phyloP scores from a whole-genome alignment of 2,888 invertebrate genomes.

The Callyntrura guangdongensis region DNA sequence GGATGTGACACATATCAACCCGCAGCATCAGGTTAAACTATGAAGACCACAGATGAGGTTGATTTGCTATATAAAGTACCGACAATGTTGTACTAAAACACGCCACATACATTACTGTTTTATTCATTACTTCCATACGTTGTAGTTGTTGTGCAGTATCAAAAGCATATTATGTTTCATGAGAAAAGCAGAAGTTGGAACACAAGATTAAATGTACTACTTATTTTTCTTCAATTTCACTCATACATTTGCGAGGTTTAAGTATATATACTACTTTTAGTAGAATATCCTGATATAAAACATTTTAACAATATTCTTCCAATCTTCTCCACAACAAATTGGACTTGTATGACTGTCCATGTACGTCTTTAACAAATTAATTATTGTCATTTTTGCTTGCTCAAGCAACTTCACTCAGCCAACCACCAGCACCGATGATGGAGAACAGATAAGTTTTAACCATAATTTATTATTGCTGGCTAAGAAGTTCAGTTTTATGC shows the following conservation, averaged over 20 bases:
- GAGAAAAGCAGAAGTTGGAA: neutral
- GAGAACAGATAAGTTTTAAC: too few species aligned
- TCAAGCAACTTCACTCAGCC: too few species aligned
- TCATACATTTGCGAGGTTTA: neutral
- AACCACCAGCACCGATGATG: too few species aligned
- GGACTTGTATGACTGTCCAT: too few species aligned
- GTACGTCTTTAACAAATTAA: neutral
- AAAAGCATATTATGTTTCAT: neutral
- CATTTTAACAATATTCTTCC: conserved; percentile 18
- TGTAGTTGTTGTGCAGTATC: neutral
- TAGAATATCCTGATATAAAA: neutral
- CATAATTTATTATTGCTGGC: too few species aligned
- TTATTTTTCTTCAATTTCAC: neutral
- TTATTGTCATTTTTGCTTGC: neutral
- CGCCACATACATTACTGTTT: neutral
- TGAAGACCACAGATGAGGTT: neutral
- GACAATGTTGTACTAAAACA: neutral
- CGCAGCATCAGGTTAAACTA: neutral
- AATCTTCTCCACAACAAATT: neutral
- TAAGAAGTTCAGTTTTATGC: too few species aligned
- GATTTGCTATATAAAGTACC: conserved; percentile 22
- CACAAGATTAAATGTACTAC: neutral
- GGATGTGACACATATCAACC: neutral
- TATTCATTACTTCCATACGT: neutral
- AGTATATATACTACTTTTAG: neutral